Base-by-base conservation (phyloP, 2,113 vertebrate genomes). In the Telmatochromis brichardi region DNA sequence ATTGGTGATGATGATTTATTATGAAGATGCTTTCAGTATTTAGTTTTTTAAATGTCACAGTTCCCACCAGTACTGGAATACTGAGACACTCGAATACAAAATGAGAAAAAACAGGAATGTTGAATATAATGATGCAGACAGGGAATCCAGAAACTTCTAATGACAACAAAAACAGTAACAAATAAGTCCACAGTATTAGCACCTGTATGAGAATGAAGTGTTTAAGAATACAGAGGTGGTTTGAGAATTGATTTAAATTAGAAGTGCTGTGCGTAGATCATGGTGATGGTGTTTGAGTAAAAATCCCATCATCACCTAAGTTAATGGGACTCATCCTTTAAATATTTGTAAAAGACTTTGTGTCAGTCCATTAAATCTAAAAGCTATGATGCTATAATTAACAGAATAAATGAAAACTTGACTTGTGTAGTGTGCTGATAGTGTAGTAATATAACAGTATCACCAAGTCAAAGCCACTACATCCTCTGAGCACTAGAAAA, bases 271-370 rank as follows among this genome's bases (percentile, higher is more conserved):
- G 42, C 23, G 4, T 28, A 50, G 9, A 17, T 50, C 71, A 76
- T 31, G 71, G 26, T 31, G 6, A 50, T 50, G 71, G 4, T 12
- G 14, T 28, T 31, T 50, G 4, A 50, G 42, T 31, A 31, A 78
- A 76, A 78, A 78, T 50, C 23, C 71, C 26, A 50, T 15, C 42
- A 6, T 50, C 42, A 78, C 71, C 71, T 31, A 31, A 28, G 71
- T 78, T 78, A 31, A 47, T 47, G 42, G 40, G 37, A 78, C 42
- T 78, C 71, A 50, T 47, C 71, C 42, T 76, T 50, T 76, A 50
- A 50, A 50, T 19, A 76, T 76, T 50, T 78, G 26, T 78, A 78
- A 50, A 28, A 51, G 45, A 31, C 10, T 31, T 78, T 50, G 45
- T 31, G 71, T 47, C 15, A 19, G n/a, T 47, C 21, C 71, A 31